Evolutionary conservation across 2,888 invertebrate species (phyloP).

Genomic region (Diaperis boleti): DNA sequence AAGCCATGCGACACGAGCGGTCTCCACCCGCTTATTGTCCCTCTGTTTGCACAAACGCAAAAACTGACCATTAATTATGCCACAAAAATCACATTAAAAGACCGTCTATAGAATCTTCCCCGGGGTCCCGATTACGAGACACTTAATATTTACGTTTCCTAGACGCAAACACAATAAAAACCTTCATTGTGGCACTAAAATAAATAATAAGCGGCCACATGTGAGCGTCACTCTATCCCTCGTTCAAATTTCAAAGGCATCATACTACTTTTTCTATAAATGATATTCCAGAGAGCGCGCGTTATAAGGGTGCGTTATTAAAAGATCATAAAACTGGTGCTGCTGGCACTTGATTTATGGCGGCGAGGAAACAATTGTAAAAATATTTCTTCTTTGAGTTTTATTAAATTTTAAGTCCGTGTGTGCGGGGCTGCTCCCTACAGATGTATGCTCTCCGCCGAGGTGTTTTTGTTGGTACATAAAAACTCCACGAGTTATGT

Average conservation of each 20-base stretch:
- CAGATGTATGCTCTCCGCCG: conserved; percentile 40
- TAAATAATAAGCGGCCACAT: conserved; percentile 38
- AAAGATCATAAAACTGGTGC: conserved; percentile 50
- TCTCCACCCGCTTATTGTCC: conserved; percentile 16
- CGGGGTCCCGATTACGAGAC: conserved; percentile 30
- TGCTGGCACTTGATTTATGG: conserved; percentile 49
- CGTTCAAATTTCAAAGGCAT: conserved; percentile 32
- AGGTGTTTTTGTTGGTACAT: conserved; percentile 26
- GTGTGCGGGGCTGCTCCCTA: conserved; percentile 34
- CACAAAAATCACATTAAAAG: conserved; percentile 10
- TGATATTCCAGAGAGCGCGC: conserved; percentile 16
- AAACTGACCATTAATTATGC: conserved; percentile 12
- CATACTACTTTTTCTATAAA: conserved; percentile 28
- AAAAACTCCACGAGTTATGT: conserved; percentile 28
- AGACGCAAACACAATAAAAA: conserved; percentile 42
- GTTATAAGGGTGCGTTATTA: conserved; percentile 51
- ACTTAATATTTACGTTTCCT: conserved; percentile 41
- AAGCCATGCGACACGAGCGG: conserved; percentile 17
- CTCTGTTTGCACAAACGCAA: conserved; percentile 1
- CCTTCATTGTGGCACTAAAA: conserved; percentile 28
- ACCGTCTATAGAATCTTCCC: conserved; percentile 9
- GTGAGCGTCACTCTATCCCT: conserved; percentile 38
- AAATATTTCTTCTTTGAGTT: conserved; percentile 50
- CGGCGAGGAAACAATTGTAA: conserved; percentile 49
- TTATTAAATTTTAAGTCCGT: conserved; percentile 49